Evolutionary conservation across 2,113 vertebrate genomes (phyloP).

Genomic region (Meles meles): DNA sequence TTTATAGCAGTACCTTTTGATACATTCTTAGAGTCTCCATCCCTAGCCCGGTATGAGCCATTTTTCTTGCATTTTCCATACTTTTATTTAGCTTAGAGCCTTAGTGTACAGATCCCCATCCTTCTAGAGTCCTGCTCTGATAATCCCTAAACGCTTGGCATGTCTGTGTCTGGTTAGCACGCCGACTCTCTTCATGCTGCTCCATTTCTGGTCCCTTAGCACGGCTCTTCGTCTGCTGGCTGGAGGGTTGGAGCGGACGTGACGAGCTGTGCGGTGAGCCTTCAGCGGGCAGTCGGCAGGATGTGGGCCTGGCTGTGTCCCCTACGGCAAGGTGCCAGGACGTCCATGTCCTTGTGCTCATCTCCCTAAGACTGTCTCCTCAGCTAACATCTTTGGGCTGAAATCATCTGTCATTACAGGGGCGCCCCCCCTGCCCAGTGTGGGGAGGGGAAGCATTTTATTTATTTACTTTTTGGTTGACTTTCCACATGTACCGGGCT

Average conservation of each 20-base stretch:
- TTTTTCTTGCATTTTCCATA: neutral
- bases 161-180: neutral
- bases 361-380: neutral
- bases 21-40: neutral
- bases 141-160: neutral
- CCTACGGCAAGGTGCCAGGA: accelerated
- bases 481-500: neutral
- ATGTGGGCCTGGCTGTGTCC: neutral
- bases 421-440: neutral
- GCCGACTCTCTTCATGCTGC: accelerated
- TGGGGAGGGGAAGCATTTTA: neutral
- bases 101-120: too few relatives aligned
- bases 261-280: accelerated
- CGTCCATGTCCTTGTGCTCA: accelerated
- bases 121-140: neutral
- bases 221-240: neutral
- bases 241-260: neutral
- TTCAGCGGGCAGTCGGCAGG: neutral
- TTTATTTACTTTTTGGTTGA: too few relatives aligned
- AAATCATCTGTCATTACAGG: neutral
- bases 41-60: neutral
- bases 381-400: too few relatives aligned
- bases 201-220: neutral
- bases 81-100: neutral
- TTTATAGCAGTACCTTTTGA: neutral